phyloP scores from a whole-genome alignment of 2,113 vertebrate species.

The Platysteira castanea region DNA sequence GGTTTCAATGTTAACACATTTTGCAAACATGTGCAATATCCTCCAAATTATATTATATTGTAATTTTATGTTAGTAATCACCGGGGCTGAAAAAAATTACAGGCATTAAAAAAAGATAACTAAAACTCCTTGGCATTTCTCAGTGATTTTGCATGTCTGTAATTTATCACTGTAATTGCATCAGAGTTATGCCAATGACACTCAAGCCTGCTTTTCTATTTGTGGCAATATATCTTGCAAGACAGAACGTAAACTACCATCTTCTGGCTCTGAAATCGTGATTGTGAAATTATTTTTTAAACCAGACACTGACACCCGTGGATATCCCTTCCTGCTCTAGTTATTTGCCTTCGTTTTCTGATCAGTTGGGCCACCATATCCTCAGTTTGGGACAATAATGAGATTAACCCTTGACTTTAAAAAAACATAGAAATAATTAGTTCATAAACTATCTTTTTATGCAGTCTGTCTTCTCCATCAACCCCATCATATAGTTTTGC shows the following conservation, averaged over 20 bases:
- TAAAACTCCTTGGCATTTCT: not conserved
- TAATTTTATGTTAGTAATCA: not conserved
- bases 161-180: constrained; percentile 5
- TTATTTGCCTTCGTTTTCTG: not conserved
- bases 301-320: not conserved
- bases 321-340: not conserved
- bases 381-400: not conserved
- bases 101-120: not conserved
- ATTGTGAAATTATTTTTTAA: not conserved
- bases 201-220: not conserved
- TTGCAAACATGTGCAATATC: not conserved
- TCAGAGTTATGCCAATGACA: not conserved
- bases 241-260: not conserved
- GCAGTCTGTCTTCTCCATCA: not conserved
- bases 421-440: not conserved
- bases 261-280: not conserved
- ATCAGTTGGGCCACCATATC: not conserved
- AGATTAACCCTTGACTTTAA: not conserved
- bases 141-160: not conserved
- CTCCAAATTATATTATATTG: not conserved
- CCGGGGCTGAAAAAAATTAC: not conserved
- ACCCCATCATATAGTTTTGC: rapidly evolving
- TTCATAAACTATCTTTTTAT: not conserved
- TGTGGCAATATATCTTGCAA: not conserved
- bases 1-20: not conserved